Percentiles rank a stretch among this genome's conserved stretches.
These are phyloP conservation scores for Latrodectus hesperus DNA, from an alignment of 2,888 invertebrate genomes.

Conservation along the genomic window DNA sequence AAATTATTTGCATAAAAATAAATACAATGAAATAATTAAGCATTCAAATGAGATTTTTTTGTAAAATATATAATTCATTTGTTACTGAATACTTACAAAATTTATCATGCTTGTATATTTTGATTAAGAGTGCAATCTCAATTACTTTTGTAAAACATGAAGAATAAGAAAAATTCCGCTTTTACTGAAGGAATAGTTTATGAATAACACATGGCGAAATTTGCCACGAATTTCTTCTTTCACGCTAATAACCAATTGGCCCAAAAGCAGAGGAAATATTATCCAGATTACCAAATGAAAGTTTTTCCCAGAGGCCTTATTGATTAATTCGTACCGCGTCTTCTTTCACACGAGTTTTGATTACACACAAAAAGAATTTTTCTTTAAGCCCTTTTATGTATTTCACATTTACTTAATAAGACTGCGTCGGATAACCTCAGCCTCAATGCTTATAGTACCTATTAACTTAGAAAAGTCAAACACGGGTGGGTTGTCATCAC, in stretches of 20 bases:
- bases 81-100: no score
- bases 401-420: conserved; percentile 10
- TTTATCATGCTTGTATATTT: no score
- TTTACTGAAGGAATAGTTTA: no score
- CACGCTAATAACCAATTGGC: conserved; percentile 10
- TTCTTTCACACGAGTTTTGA: conserved; percentile 5
- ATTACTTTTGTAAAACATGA: no score
- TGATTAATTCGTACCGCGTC: conserved; percentile 18
- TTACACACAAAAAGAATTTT: background rate
- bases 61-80: no score
- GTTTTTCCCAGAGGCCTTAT: conserved; percentile 23
- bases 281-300: conserved; percentile 23
- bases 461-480: background rate
- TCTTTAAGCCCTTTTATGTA: background rate
- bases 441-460: background rate
- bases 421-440: background rate
- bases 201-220: no score
- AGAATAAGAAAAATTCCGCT: no score
- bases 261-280: conserved; percentile 13
- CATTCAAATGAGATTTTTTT: no score
- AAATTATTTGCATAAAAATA: no score
- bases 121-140: no score
- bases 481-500: background rate
- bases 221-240: no score
- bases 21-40: no score